A percentile compares a stretch with the other conserved stretches of the same genome.
Evolutionary conservation across 2,113 vertebrate genomes (phyloP).

Genomic region (Gopherus evgoodei): DNA sequence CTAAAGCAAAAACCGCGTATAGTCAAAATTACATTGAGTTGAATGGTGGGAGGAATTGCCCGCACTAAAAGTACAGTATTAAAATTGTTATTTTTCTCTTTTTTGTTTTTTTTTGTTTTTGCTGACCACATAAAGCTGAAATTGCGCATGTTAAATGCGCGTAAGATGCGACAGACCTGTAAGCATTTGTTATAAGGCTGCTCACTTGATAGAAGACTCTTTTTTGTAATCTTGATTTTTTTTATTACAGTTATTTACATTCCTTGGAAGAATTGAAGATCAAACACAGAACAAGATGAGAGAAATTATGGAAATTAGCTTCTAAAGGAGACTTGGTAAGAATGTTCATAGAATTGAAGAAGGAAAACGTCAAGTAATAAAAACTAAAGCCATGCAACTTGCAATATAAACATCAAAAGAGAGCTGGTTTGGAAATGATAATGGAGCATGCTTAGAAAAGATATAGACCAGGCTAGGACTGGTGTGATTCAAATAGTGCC

Average conservation of each 20-base stretch:
- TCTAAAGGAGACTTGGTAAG: conserved; percentile 37
- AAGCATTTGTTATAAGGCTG: not conserved
- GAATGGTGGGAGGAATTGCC: too few relatives aligned
- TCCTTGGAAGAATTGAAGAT: conserved; percentile 31
- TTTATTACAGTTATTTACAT: conserved; percentile 46
- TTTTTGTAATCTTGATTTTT: conserved; percentile 9
- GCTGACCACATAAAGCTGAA: too few relatives aligned
- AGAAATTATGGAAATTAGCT: conserved; percentile 54
- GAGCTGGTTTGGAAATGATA: conserved; percentile 52
- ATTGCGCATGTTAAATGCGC: too few relatives aligned
- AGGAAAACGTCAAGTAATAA: conserved; percentile 6
- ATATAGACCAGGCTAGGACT: conserved; percentile 41
- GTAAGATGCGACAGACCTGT: too few relatives aligned
- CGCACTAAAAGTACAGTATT: too few relatives aligned
- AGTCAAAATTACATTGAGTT: too few relatives aligned
- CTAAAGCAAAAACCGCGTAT: too few relatives aligned
- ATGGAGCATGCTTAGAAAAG: conserved; percentile 41
- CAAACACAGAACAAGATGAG: conserved; percentile 8
- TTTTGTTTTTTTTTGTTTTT: too few relatives aligned
- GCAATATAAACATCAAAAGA: conserved; percentile 52
- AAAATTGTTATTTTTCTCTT: too few relatives aligned
- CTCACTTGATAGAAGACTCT: not conserved
- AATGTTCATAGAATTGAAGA: conserved; percentile 34
- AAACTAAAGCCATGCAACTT: conserved; percentile 47
- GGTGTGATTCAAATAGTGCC: conserved; percentile 22